These are phyloP conservation scores for Orthonychiurus folsomi DNA, from an alignment of 2,888 invertebrate genomes.

Conservation along the genomic window DNA sequence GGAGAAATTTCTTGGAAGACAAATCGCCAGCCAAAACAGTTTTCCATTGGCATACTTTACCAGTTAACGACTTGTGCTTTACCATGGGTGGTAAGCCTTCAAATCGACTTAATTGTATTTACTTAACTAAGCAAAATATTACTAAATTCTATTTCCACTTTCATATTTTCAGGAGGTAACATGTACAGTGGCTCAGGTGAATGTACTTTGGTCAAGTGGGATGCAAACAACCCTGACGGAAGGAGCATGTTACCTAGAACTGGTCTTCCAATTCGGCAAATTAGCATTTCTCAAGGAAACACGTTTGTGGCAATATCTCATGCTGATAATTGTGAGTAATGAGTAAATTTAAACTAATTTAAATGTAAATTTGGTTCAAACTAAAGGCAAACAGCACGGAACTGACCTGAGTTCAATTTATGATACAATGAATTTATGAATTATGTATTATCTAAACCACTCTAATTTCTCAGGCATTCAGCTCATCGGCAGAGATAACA, in stretches of 20 bases:
- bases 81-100: constrained; percentile 49
- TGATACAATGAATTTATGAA: too few relatives aligned
- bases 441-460: too few relatives aligned
- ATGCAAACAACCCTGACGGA: constrained; percentile 47
- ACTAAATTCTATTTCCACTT: not conserved
- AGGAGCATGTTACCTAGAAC: constrained; percentile 61
- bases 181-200: constrained; percentile 71
- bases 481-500: constrained; percentile 45
- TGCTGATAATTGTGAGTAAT: constrained; percentile 57
- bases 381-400: too few relatives aligned
- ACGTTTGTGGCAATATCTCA: constrained; percentile 57
- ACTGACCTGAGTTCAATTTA: too few relatives aligned
- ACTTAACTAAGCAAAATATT: not conserved
- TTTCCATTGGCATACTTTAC: constrained; percentile 69
- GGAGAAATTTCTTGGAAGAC: constrained; percentile 46
- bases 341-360: not conserved
- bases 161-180: constrained; percentile 49
- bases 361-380: not conserved
- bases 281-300: constrained; percentile 56
- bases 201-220: constrained; percentile 69
- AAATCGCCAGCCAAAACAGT: constrained; percentile 45
- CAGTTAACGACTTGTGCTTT: constrained; percentile 58
- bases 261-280: constrained; percentile 56
- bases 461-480: constrained; percentile 43
- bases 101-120: too few relatives aligned